A percentile compares a stretch with the other conserved stretches of the same genome.
These are phyloP conservation scores for Piezodorus guildinii DNA, from an alignment of 1,140 invertebrate species.

Conservation along the genomic window DNA sequence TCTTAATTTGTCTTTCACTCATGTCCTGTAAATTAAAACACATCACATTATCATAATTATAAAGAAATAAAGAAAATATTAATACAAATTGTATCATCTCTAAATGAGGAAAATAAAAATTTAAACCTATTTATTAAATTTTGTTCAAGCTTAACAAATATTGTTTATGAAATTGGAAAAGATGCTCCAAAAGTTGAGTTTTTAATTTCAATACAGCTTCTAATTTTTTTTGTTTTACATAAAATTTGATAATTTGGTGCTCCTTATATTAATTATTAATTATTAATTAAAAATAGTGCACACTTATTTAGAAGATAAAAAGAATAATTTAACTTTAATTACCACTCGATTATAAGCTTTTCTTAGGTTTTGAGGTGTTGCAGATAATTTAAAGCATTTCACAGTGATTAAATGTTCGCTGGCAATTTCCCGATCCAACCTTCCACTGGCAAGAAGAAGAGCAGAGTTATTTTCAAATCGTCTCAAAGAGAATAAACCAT, in stretches of 20 bases:
- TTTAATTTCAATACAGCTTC: no score
- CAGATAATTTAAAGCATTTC: constrained; percentile 53
- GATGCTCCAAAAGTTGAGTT: no score
- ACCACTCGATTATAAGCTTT: constrained; percentile 48
- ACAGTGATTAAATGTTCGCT: constrained; percentile 50
- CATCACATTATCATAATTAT: not conserved
- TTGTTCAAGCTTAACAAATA: no score
- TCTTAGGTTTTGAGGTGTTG: constrained; percentile 34
- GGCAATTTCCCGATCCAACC: constrained; percentile 52
- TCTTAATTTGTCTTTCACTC: constrained; percentile 51
- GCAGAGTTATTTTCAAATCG: constrained; percentile 52
- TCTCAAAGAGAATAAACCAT: constrained; percentile 48
- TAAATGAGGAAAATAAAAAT: no score
- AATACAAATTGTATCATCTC: not conserved
- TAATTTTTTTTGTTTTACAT: no score
- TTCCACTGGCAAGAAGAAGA: constrained; percentile 43
- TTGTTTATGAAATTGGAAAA: not conserved
- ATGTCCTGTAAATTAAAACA: constrained; percentile 43
- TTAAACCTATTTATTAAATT: no score
- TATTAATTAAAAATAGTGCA: not conserved
- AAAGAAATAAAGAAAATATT: not conserved
- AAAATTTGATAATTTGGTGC: no score
- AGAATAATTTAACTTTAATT: constrained; percentile 20
- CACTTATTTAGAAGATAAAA: not conserved
- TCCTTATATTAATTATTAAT: no score